Conservation (phyloP, 2,888 invertebrate genomes). For the Eustalomyia histrio region DNA sequence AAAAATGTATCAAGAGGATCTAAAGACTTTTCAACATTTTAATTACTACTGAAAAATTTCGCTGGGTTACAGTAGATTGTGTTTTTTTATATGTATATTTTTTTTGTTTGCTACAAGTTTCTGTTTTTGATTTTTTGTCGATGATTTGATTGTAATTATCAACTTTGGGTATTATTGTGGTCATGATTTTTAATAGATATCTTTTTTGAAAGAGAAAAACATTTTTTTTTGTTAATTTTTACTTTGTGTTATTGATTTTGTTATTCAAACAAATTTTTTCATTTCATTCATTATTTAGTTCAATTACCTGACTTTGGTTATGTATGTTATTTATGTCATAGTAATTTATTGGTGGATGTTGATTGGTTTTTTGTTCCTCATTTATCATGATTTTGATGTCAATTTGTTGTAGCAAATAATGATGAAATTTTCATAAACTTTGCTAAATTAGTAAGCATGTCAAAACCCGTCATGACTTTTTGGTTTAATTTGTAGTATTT, state of each 20-base stretch:
- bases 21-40: too few relatives aligned
- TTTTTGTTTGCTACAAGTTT: not conserved
- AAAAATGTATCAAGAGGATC: too few relatives aligned
- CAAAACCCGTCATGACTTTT: not conserved
- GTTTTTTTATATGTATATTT: too few relatives aligned
- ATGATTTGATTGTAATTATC: slow-evolving; percentile 5
- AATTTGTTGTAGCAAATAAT: not conserved
- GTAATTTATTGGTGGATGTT: not conserved
- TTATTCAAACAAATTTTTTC: slow-evolving; percentile 4
- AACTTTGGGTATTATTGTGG: slow-evolving; percentile 16
- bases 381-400: not conserved
- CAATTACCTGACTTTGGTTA: slow-evolving; percentile 28
- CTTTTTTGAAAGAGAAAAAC: slow-evolving; percentile 4
- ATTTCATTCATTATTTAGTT: slow-evolving; percentile 20
- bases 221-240: slow-evolving; percentile 24
- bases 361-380: not conserved
- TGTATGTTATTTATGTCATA: slow-evolving; percentile 37
- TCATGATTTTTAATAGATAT: slow-evolving; percentile 45
- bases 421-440: not conserved
- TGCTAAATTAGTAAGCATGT: not conserved
- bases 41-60: too few relatives aligned
- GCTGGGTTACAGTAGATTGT: too few relatives aligned
- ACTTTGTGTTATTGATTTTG: not conserved
- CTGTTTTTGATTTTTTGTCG: slow-evolving; percentile 3
- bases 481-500: not conserved